Conservation (phyloP, 1,140 invertebrate species). For the Musca vetustissima region DNA sequence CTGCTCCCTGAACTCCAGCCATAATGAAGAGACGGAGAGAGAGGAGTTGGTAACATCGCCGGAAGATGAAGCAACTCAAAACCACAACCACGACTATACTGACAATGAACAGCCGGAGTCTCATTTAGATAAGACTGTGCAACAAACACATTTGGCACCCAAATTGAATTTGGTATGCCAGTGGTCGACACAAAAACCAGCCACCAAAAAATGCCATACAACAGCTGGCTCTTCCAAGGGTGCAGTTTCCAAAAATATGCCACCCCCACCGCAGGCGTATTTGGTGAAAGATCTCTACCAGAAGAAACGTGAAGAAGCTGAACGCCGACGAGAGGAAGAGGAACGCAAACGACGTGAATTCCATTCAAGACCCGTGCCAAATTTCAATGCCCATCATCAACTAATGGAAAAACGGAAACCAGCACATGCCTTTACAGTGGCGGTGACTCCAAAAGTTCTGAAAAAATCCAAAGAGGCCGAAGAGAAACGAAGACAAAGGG, state of each 20-base stretch:
- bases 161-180: constrained; percentile 10
- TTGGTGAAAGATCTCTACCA: constrained; percentile 28
- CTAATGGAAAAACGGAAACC: constrained; percentile 30
- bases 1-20: not conserved
- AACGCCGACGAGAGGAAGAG: constrained; percentile 35
- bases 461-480: constrained; percentile 33
- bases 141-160: not conserved
- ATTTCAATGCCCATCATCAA: constrained; percentile 39
- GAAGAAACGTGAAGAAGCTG: constrained; percentile 32
- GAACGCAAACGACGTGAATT: constrained; percentile 46
- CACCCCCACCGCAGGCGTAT: constrained; percentile 24
- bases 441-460: constrained; percentile 38
- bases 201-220: not conserved
- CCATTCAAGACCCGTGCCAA: constrained; percentile 46
- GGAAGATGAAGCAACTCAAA: not conserved
- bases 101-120: not conserved
- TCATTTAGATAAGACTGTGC: not conserved
- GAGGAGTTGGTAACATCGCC: not conserved
- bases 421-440: constrained; percentile 39
- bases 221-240: not conserved
- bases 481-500: constrained; percentile 24
- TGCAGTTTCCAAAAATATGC: not conserved
- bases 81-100: not conserved
- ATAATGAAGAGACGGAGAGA: no score
- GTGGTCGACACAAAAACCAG: constrained; percentile 17